Evolutionary conservation across 2,797 vertebrate species (phyloP).

Genomic region (Eulemur albifrons): DNA sequence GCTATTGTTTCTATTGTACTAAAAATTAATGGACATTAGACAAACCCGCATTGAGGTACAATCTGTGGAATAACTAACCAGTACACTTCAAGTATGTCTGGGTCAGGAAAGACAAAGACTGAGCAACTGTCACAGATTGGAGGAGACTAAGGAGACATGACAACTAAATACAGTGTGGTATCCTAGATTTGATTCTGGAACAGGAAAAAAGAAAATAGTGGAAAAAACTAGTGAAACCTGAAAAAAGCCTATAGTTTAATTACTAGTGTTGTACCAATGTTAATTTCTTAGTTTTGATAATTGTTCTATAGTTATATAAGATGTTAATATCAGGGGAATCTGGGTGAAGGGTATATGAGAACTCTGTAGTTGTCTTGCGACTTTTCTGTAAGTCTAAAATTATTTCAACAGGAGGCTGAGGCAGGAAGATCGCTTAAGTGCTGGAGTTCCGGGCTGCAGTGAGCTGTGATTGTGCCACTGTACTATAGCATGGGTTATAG

Average conservation of each 20-base stretch:
- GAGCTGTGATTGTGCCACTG: neutral
- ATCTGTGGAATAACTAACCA: neutral
- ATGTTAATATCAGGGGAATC: neutral
- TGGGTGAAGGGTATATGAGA: neutral
- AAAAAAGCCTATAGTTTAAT: slow-evolving; percentile 13
- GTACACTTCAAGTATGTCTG: neutral
- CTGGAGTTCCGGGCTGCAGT: neutral
- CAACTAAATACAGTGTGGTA: neutral
- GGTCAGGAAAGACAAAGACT: neutral
- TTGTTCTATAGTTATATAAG: neutral
- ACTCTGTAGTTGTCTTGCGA: neutral
- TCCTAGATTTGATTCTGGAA: slow-evolving; percentile 15
- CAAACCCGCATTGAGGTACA: neutral
- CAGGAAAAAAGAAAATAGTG: neutral
- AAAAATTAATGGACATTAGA: slow-evolving; percentile 21
- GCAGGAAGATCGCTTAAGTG: neutral
- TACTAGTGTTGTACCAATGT: neutral
- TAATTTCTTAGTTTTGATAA: slow-evolving; percentile 54
- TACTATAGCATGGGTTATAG: neutral
- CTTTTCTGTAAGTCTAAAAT: slow-evolving; percentile 33
- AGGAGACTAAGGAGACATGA: neutral
- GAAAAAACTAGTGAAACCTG: neutral
- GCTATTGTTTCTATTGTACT: slow-evolving; percentile 27
- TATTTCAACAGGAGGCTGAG: neutral
- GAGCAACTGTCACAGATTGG: neutral